Conservation (phyloP, 2,888 invertebrate species). For the Erebia palarica region DNA sequence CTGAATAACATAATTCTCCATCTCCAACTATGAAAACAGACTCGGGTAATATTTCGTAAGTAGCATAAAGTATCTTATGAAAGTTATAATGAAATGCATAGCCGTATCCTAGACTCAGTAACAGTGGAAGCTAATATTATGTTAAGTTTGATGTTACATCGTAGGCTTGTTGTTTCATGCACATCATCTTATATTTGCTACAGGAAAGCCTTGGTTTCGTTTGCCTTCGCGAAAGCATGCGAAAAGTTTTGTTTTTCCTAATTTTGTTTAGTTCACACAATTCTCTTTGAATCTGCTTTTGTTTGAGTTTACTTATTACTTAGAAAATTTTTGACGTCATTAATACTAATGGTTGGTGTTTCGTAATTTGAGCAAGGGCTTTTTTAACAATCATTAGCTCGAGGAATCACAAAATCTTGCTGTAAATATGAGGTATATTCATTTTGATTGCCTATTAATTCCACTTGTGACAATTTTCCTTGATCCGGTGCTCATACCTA, state of each 20-base stretch:
- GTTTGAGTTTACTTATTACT: no score
- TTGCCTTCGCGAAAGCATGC: constrained; percentile 15
- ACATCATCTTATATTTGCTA: constrained; percentile 27
- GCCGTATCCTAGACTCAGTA: neutral
- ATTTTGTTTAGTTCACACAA: neutral
- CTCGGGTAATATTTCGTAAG: constrained; percentile 14
- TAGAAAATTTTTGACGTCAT: no score
- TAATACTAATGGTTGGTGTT: no score
- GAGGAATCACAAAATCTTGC: no score
- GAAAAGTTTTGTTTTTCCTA: constrained; percentile 12
- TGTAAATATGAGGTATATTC: no score
- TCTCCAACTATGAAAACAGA: constrained; percentile 45
- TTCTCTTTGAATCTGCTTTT: neutral
- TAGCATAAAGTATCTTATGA: constrained; percentile 12
- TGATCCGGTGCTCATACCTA: no score
- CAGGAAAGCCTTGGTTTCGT: constrained; percentile 12
- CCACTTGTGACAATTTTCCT: no score
- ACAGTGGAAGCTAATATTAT: constrained; percentile 28
- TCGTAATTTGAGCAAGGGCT: no score
- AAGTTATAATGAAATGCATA: constrained; percentile 8
- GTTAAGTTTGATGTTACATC: constrained; percentile 28
- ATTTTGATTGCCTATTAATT: no score
- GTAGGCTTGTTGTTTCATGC: constrained; percentile 30
- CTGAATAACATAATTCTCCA: constrained; percentile 33
- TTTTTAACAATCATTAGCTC: no score